These are phyloP conservation scores for Alauda arvensis DNA, from an alignment of 2,797 vertebrate genomes.

Conservation along the genomic window DNA sequence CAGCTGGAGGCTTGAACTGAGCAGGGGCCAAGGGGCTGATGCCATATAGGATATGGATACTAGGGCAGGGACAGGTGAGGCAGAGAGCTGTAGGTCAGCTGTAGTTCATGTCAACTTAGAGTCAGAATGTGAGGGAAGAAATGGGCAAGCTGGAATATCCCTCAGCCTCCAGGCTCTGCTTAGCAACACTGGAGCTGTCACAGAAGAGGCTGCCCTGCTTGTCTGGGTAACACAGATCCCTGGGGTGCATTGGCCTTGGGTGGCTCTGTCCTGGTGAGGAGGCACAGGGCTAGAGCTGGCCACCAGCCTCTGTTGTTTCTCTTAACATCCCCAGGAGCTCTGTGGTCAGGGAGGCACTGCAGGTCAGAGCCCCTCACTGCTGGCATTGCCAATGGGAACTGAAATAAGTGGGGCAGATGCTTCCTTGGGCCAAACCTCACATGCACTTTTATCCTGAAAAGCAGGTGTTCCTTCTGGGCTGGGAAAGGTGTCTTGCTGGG, in stretches of 20 bases:
- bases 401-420: neutral
- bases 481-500: neutral
- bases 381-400: neutral
- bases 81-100: conserved; percentile 10
- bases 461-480: neutral
- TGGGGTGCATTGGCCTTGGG: neutral
- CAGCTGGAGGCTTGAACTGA: conserved; percentile 49
- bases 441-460: neutral
- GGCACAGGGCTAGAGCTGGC: neutral
- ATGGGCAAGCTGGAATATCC: neutral
- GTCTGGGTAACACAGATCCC: neutral
- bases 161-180: neutral
- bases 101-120: conserved; percentile 8
- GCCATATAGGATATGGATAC: conserved; percentile 44
- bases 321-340: neutral
- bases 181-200: neutral
- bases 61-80: conserved; percentile 21
- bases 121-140: neutral
- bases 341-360: neutral
- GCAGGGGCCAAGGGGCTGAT: conserved; percentile 25
- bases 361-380: neutral
- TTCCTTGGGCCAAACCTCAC: neutral
- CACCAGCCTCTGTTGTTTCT: neutral
- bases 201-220: neutral
- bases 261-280: neutral